Conservation (phyloP, 2,113 vertebrate species). For the Elachura formosa region DNA sequence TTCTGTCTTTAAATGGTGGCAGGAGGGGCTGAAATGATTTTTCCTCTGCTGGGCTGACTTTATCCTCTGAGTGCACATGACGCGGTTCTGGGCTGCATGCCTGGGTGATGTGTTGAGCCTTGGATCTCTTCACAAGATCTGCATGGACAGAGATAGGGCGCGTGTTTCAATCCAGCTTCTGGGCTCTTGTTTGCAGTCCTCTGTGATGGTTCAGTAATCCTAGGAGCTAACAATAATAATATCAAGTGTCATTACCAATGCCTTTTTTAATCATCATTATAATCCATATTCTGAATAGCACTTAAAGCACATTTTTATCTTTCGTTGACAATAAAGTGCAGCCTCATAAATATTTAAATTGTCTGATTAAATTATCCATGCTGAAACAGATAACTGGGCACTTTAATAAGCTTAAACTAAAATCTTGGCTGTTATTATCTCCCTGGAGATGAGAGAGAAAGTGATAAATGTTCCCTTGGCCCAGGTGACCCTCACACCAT, state of each 20-base stretch:
- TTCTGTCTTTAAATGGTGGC: background rate
- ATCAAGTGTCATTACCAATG: slow-evolving; percentile 32
- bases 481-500: background rate
- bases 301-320: slow-evolving; percentile 52
- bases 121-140: background rate
- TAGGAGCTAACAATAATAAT: slow-evolving; percentile 54
- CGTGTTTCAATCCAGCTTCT: background rate
- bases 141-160: background rate
- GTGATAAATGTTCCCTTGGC: background rate
- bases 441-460: background rate
- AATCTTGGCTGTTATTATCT: slow-evolving; percentile 47
- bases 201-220: slow-evolving; percentile 34
- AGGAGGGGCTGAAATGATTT: background rate
- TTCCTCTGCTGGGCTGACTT: background rate
- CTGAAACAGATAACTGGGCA: slow-evolving; percentile 38
- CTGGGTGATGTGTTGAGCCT: background rate
- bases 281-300: slow-evolving; percentile 51
- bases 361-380: slow-evolving; percentile 50
- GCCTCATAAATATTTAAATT: slow-evolving; percentile 70
- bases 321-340: slow-evolving; percentile 34
- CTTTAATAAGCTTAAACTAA: slow-evolving; percentile 46
- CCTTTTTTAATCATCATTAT: slow-evolving; percentile 52
- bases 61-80: background rate
- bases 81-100: background rate
- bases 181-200: background rate